Conservation (phyloP, 35 echinoderm and acorn worm species). For the Apostichopus parvimensis region DNA sequence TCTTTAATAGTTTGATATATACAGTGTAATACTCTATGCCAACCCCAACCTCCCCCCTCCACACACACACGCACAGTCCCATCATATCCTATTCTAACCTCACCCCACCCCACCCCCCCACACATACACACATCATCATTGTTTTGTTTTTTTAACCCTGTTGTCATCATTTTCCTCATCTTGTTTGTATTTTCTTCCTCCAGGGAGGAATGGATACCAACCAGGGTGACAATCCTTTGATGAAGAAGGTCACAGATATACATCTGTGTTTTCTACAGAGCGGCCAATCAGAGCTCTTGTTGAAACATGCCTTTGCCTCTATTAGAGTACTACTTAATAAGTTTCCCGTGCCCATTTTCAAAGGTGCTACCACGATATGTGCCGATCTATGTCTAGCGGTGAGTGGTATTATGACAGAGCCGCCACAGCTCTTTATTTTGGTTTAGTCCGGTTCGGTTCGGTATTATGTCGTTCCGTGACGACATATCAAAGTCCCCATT, state of each 20-base stretch:
- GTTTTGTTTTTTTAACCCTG: too few relatives aligned
- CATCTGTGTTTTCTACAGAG: conserved; percentile 71
- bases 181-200: background rate
- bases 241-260: conserved; percentile 94
- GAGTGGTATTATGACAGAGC: conserved; percentile 9
- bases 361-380: conserved; percentile 80
- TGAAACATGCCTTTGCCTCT: conserved; percentile 85
- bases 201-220: conserved; percentile 77
- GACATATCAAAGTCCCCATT: too few relatives aligned
- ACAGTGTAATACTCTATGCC: too few relatives aligned
- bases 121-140: too few relatives aligned
- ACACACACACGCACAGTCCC: too few relatives aligned
- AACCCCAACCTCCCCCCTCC: too few relatives aligned
- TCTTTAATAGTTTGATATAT: too few relatives aligned
- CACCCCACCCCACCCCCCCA: background rate
- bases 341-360: conserved; percentile 92
- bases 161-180: background rate
- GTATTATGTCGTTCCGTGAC: too few relatives aligned
- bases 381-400: conserved; percentile 93
- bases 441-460: too few relatives aligned
- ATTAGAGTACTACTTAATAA: conserved; percentile 82
- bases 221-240: conserved; percentile 92
- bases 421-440: too few relatives aligned
- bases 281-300: conserved; percentile 80
- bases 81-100: background rate